A percentile compares a stretch with the other conserved stretches of the same genome.
phyloP scores from a whole-genome alignment of 2,888 invertebrate species.

The Patella ulyssiponensis region DNA sequence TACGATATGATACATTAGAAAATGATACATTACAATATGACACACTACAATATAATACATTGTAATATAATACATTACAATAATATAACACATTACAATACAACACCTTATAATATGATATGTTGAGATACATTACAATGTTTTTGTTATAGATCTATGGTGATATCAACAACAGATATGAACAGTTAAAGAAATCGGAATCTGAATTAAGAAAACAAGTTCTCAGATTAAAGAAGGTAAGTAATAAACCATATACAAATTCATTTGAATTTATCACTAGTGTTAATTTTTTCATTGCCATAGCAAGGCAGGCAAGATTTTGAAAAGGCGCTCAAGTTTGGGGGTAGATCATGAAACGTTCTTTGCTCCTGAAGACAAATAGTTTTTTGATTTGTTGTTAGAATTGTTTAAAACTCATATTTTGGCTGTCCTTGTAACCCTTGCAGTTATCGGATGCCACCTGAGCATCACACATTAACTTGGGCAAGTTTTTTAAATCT shows the following conservation, averaged over 20 bases:
- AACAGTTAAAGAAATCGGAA: slow-evolving; percentile 56
- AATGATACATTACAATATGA: no score
- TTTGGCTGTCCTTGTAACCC: no score
- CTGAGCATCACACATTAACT: no score
- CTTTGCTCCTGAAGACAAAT: no score
- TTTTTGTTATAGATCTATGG: slow-evolving; percentile 56
- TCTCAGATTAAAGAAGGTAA: slow-evolving; percentile 60
- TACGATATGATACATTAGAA: no score
- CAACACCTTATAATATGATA: no score
- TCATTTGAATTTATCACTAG: slow-evolving; percentile 1
- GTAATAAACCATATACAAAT: neutral
- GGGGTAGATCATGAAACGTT: neutral
- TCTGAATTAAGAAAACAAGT: slow-evolving; percentile 57
- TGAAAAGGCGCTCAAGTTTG: slow-evolving; percentile 14
- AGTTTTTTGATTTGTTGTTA: no score
- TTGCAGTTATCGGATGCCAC: no score
- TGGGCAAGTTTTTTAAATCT: no score
- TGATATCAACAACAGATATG: slow-evolving; percentile 57
- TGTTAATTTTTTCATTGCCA: slow-evolving; percentile 13
- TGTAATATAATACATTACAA: neutral
- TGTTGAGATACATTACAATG: neutral
- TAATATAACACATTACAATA: no score
- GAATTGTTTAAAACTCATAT: no score
- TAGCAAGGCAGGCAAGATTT: slow-evolving; percentile 20
- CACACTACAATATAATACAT: no score